Percentiles rank a stretch among this genome's conserved stretches.
Evolutionary conservation across 2,888 invertebrate genomes (phyloP).

Genomic region (Volucella inflata): DNA sequence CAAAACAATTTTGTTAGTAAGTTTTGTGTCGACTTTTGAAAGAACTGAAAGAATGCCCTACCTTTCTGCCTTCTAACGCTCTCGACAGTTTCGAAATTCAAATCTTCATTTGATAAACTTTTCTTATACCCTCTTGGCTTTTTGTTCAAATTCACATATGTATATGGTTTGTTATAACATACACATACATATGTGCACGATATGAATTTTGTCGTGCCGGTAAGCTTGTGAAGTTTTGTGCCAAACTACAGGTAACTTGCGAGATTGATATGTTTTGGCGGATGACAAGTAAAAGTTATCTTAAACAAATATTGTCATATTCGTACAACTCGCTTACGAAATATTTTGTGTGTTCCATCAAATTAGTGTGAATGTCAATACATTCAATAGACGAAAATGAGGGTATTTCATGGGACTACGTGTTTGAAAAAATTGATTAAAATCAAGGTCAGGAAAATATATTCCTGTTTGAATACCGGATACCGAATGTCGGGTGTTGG

Average conservation of each 20-base stretch:
- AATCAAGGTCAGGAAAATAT: slow-evolving; percentile 4
- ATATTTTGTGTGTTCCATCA: neutral
- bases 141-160: too few relatives aligned
- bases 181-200: too few relatives aligned
- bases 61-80: slow-evolving; percentile 30
- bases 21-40: slow-evolving; percentile 8
- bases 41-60: slow-evolving; percentile 30
- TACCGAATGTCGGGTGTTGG: too few relatives aligned
- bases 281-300: slow-evolving; percentile 50
- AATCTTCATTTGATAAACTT: slow-evolving; percentile 64
- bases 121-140: neutral
- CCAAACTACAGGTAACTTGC: slow-evolving; percentile 15
- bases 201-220: neutral
- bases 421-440: neutral
- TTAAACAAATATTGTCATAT: slow-evolving; percentile 20
- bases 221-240: slow-evolving; percentile 7
- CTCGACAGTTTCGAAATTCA: slow-evolving; percentile 62
- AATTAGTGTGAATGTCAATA: neutral
- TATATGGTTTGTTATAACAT: too few relatives aligned
- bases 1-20: slow-evolving; percentile 20
- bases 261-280: slow-evolving; percentile 60
- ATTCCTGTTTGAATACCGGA: neutral
- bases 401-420: neutral
- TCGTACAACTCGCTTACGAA: slow-evolving; percentile 14
- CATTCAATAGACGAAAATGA: slow-evolving; percentile 18